Evolutionary conservation across 2,797 vertebrate genomes (phyloP).

Genomic region (Pitangus sulphuratus): DNA sequence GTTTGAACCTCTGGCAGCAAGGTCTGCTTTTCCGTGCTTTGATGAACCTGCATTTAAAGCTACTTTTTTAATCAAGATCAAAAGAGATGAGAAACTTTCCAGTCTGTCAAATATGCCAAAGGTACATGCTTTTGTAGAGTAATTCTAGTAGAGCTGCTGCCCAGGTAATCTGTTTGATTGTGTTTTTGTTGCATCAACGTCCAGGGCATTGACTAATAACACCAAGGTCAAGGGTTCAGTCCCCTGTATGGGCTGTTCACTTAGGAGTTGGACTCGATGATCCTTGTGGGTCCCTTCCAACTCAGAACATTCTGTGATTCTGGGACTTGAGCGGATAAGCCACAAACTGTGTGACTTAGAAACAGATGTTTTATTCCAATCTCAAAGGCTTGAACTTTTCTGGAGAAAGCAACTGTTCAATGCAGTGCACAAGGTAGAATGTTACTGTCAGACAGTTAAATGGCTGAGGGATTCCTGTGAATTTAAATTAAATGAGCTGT

Average conservation of each 20-base stretch:
- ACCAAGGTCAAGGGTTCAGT: neutral
- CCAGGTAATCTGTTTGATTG: neutral
- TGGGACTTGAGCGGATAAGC: neutral
- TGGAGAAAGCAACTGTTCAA: neutral
- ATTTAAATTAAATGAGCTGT: neutral
- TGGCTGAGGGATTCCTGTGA: neutral
- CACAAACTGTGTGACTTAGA: neutral
- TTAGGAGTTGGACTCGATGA: neutral
- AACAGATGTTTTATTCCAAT: neutral
- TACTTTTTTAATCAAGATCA: constrained; percentile 88
- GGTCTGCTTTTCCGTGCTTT: constrained; percentile 96
- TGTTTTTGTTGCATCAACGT: neutral
- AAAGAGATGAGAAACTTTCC: constrained; percentile 81
- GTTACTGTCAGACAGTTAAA: neutral
- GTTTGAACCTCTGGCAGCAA: constrained; percentile 92
- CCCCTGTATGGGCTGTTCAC: neutral
- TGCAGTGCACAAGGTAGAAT: neutral
- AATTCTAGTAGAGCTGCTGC: neutral
- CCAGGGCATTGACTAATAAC: neutral
- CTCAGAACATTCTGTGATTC: neutral
- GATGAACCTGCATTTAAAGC: constrained; percentile 96
- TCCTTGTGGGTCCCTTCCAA: neutral
- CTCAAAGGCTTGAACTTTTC: neutral
- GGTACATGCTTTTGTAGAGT: constrained; percentile 77
- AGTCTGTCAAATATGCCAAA: constrained; percentile 95